These are phyloP conservation scores for Botia kubotai DNA, from an alignment of 2,797 vertebrate species.

Conservation along the genomic window DNA sequence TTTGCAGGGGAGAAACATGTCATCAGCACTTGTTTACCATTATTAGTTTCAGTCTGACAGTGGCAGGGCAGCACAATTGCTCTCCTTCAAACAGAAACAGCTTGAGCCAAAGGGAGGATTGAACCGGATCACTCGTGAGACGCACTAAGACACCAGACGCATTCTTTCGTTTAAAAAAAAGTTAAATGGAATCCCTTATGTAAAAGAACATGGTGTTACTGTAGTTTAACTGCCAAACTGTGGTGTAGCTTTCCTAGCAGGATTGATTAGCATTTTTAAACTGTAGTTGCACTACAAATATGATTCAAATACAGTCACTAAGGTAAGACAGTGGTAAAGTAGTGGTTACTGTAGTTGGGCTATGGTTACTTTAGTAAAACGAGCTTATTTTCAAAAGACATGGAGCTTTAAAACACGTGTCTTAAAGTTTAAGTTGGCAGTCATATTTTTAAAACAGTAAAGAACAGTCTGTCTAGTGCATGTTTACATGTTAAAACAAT, in stretches of 20 bases:
- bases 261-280: too few species aligned
- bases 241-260: too few species aligned
- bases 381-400: too few species aligned
- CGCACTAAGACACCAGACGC: background rate
- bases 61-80: conserved; percentile 59
- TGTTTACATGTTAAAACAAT: background rate
- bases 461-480: background rate
- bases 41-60: conserved; percentile 67
- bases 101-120: conserved; percentile 1
- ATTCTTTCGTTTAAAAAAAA: background rate
- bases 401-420: background rate
- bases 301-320: background rate
- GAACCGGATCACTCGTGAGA: background rate
- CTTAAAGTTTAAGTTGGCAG: background rate
- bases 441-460: background rate
- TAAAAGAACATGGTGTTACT: too few species aligned
- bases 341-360: background rate
- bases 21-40: conserved; percentile 77
- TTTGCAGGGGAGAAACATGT: conserved; percentile 66
- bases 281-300: too few species aligned
- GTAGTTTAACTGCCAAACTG: too few species aligned
- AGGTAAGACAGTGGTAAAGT: background rate
- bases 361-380: too few species aligned
- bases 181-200: too few species aligned
- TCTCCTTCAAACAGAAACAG: conserved; percentile 53